Evolutionary conservation across 2,797 vertebrate genomes (phyloP), one percentile per base, ranked within the genome.

Genomic region (Acrocephalus scirpaceus): DNA sequence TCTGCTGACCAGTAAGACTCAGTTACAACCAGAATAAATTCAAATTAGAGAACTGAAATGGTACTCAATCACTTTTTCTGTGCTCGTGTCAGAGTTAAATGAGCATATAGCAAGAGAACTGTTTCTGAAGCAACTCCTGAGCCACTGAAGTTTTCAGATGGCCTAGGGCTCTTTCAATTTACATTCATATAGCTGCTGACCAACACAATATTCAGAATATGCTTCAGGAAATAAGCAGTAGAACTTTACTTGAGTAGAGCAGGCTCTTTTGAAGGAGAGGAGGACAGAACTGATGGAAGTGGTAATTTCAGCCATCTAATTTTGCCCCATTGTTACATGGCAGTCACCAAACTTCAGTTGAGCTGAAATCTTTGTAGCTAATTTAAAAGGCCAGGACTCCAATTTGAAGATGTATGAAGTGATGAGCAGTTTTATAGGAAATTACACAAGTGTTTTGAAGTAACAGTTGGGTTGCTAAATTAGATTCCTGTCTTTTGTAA

Each of bases 391-490:
- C 61, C 38, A 77, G 53, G 76, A 74, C 48, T 91, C 26, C 26
- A 54, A 27, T 83, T 74, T 61, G 34, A 57, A 67, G 71, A 75
- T 27, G 4, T 72, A 66, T 66, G 80, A 79, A 88, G 14, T 66
- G 64, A 83, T 44, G 73, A 92, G n/a, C 30, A 65, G 57, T 88
- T 87, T 61, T 77, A 40, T 53, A 83, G 87, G 89, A 94, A 88
- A 86, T 91, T 93, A 57, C 65, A 50, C 61, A 91, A 85, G 20
- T 21, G 4, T 40, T 36, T 85, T 91, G 60, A 83, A 92, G 72
- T 70, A 79, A 79, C 47, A 25, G 48, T 44, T 91, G 42, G 3
- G 12, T 93, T 96, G 82, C 85, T 92, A 91, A 86, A 93, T 88
- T 74, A 86, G 42, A 65, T 84, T 84, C 19, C 85, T 80, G 38